Evolutionary conservation across 2,797 vertebrate genomes (phyloP), one percentile per base, ranked within the genome.

Genomic region (Nothura maculosa): DNA sequence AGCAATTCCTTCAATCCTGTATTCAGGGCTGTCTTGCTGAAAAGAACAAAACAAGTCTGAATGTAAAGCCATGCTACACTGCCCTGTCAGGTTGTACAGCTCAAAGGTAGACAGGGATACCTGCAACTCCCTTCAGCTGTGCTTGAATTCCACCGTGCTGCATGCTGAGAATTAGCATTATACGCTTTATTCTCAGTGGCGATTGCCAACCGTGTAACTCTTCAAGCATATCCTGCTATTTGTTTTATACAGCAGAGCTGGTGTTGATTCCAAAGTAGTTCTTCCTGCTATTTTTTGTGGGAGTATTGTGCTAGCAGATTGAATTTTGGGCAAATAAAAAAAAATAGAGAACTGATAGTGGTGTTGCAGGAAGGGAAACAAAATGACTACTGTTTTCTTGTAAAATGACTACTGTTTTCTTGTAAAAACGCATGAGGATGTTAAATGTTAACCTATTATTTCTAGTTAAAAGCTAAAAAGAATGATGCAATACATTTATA

Each of bases 111-210:
- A 79, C 85, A 93, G 92, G 60, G 38, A 40, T 89, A 88, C 64
- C 81, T 94, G 75, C 22, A 92, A 95, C 64, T 90, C 82, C 73
- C 52, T 91, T 90, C 89, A 92, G 68, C 87, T 93, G 66, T 91
- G 83, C 72, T 86, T 94, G 72, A 93, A 89, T 96, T 94, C 64
- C 54, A 89, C 42, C 19, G 61, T 87, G 82, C 69, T 73, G n/a
- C 83, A 72, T 77, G 45, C 81, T 96, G 83, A 96, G 89, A 93
- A 91, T 55, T 32, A 90, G 30, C 43, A 79, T 57, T 62, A 69
- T 85, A 58, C 50, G 25, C 68, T 95, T 96, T 95, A 79, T 90
- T 87, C 72, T 94, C 86, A 81, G 81, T 20, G 2, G 77, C 7
- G 30, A 78, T 81, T 91, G 85, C 47, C 50, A 92, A 34, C 20